Evolutionary conservation across 1,140 invertebrate species (phyloP), one percentile per base, ranked within the genome.

Genomic region (Leptinotarsa lineolata): DNA sequence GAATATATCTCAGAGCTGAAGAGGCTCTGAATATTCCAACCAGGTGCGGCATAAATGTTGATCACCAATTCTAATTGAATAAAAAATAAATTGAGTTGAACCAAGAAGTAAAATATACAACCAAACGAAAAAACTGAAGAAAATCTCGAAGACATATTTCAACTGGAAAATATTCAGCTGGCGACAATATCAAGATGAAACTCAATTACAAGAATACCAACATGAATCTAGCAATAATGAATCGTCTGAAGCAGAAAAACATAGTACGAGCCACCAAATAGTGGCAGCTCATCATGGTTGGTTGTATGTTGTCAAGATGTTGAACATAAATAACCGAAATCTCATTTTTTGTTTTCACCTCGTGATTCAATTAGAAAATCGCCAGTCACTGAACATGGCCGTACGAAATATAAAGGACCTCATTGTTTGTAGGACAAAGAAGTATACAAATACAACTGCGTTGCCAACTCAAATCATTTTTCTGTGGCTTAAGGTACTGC

Each of bases 321-420:
- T 59, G 15, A 69, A 69, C 45, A 69, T 69, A 22, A 54, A 69
- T 69, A 69, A 69, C 22, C 16, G 21, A 69, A 59, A 69, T 16
- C 20, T n/a, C 20, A 39, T 44, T 46, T 59, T 59, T 59, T 22
- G 39, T 59, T 24, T 22, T 11, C 21, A 15, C 21, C 21, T 46
- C 68, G 68, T 46, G 22, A 54, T 45, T 59, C 68, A 69, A 21
- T 21, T 48, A 46, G n/a, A 21, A 69, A 58, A 22, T 45, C n/a
- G 63, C 63, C 22, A 65, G 63, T 65, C 63, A 65, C 63, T 1
- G n/a, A 11, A 65, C 63, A 65, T 22, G 63, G 3, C 63, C 63
- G 30, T 22, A 65, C 22, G 4, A 65, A 61, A 65, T 65, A 65
- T 22, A 65, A 65, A 16, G 63, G 63, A 6, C 63, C 22, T 16